These are phyloP conservation scores for Chionis minor DNA, from an alignment of 2,113 vertebrate genomes.

Conservation along the genomic window DNA sequence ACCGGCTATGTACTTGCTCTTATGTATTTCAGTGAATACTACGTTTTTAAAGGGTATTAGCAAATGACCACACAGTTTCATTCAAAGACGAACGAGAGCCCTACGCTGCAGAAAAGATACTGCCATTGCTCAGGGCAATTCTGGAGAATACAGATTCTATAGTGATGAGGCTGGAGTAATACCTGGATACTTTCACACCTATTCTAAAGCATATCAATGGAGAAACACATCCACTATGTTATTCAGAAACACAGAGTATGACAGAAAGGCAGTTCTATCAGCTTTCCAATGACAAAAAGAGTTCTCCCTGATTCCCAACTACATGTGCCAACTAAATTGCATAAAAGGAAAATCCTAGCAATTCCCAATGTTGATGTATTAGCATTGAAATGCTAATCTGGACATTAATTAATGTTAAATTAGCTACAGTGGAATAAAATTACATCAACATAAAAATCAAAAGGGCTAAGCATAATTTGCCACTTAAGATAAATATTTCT, in stretches of 20 bases:
- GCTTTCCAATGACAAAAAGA: not conserved
- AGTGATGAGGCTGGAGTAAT: not conserved
- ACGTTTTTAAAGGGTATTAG: not conserved
- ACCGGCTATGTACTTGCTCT: not conserved
- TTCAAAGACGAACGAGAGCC: not conserved
- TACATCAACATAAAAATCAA: constrained; percentile 57
- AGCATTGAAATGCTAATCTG: constrained; percentile 61
- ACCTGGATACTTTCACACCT: not conserved
- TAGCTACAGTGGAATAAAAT: constrained; percentile 51
- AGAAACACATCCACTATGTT: not conserved
- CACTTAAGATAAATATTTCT: constrained; percentile 56
- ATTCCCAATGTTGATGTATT: constrained; percentile 32
- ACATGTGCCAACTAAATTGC: not conserved
- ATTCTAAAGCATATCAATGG: not conserved
- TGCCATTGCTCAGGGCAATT: not conserved
- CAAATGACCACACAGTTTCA: not conserved
- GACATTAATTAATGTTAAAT: constrained; percentile 50
- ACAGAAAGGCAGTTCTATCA: not conserved
- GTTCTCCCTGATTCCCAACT: not conserved
- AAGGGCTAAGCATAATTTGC: constrained; percentile 7
- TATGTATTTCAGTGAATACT: not conserved
- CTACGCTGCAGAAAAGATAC: not conserved
- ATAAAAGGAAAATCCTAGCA: constrained; percentile 8
- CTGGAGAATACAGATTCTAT: not conserved
- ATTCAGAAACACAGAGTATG: not conserved